These are phyloP conservation scores for Myotis findleyi DNA, from an alignment of 2,797 vertebrate genomes.

Conservation along the genomic window DNA sequence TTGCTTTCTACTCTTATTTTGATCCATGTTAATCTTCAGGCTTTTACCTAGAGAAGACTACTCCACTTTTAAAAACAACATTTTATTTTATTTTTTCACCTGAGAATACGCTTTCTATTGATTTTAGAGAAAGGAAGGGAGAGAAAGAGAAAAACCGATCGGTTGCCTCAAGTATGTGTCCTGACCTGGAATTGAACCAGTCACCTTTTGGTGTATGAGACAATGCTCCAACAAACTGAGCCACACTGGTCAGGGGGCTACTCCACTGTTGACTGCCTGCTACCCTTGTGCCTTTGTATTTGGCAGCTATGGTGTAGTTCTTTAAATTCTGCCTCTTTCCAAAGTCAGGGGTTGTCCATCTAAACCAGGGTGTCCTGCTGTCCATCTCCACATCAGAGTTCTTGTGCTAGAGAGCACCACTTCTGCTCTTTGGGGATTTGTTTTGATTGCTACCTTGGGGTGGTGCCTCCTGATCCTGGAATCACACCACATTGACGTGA, in stretches of 20 bases:
- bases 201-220: neutral
- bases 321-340: neutral
- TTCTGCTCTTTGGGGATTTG: neutral
- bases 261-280: neutral
- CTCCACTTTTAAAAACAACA: neutral
- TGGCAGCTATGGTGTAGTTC: neutral
- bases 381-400: neutral
- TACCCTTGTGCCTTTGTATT: neutral
- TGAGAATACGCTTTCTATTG: neutral
- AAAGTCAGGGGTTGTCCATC: neutral
- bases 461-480: neutral
- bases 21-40: neutral
- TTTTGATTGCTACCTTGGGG: neutral
- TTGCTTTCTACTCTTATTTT: constrained; percentile 1
- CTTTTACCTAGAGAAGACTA: neutral
- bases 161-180: neutral
- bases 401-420: neutral
- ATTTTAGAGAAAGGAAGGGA: neutral
- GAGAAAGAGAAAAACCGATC: neutral
- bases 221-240: neutral
- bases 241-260: neutral
- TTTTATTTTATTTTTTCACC: neutral
- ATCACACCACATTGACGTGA: neutral
- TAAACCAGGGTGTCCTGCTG: neutral
- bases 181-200: neutral